These are phyloP conservation scores for Virgularia gustaviana DNA, from an alignment of 92 coral and sea anemone species.

Conservation along the genomic window DNA sequence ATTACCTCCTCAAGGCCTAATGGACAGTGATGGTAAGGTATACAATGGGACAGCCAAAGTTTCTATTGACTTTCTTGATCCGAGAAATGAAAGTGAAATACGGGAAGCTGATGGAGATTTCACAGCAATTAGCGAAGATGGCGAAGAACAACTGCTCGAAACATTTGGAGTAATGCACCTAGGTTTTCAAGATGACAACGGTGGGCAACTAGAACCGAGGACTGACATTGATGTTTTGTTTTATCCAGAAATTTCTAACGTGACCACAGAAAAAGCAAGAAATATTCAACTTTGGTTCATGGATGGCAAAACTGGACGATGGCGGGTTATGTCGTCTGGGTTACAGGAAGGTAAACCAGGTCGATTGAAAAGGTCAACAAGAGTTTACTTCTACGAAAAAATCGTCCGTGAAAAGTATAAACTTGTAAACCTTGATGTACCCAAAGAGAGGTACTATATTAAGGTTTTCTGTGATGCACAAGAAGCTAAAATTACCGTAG, in stretches of 20 bases:
- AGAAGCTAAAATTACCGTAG: not conserved
- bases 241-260: conserved; percentile 50
- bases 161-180: conserved; percentile 58
- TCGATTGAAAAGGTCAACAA: conserved; percentile 14
- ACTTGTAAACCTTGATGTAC: not conserved
- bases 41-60: conserved; percentile 51
- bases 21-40: conserved; percentile 40
- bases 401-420: not conserved
- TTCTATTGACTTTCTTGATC: conserved; percentile 46
- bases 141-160: conserved; percentile 51
- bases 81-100: conserved; percentile 49
- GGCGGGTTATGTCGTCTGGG: conserved; percentile 36
- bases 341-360: conserved; percentile 5
- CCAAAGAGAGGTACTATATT: not conserved
- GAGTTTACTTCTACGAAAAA: conserved; percentile 13
- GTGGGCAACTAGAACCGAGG: conserved; percentile 38
- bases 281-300: conserved; percentile 55
- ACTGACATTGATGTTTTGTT: conserved; percentile 37
- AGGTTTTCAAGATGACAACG: conserved; percentile 46
- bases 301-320: conserved; percentile 59
- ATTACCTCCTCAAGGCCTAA: conserved; percentile 50
- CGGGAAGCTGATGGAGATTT: conserved; percentile 63
- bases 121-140: conserved; percentile 49
- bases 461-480: not conserved
- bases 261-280: conserved; percentile 21